Base-by-base conservation (phyloP, 30 jellyfish, hydroid and myxozoan genomes). In the Aurelia coerulea region DNA sequence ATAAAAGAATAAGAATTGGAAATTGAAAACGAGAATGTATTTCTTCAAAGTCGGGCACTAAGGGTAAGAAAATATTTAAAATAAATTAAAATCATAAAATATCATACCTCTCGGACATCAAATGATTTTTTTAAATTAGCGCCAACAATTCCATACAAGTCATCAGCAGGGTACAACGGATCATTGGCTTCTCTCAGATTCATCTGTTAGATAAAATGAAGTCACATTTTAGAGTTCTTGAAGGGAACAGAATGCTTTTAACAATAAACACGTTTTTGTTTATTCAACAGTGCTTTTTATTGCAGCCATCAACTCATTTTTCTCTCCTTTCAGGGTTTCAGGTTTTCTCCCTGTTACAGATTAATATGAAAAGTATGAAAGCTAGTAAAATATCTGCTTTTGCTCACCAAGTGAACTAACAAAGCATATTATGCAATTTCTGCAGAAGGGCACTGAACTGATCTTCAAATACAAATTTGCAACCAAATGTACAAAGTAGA, bases 131-230 rank as follows among this genome's bases (percentile, higher is more conserved):
- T 89, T 78, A 94, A 70, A 60, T 94, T 89, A 32, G 82, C 97
- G 2, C 97, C 97, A 65, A 89, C 99, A 33, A 94, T 89, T 35
- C 99, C 99, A 73, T 89, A 94, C 58, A 94, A 62, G 42, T 94
- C 99, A 32, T 94, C 95, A 12, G 95, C 89, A 5, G 99, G 96
- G 65, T 94, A 89, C 10, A 68, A 68, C 1, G 98, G 98, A 17
- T 88, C 98, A 14, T 81, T 84, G 11, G 93, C 82, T 31, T 93
- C 97, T 59, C 37, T 52, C 0, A 77, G 54, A 41, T 81, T 84
- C 76, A 92, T 69, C 98, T 92, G 53, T 5, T 23, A 8, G n/a
- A 35, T 12, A 53, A 37, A 76, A 33, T 9, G 18, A 68, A 68
- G 79, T 18, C 79, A 18, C 9, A 35, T 35, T 14, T 2, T 32